Conservation (phyloP, 2,888 invertebrate genomes). For the Tenthredo livida region DNA sequence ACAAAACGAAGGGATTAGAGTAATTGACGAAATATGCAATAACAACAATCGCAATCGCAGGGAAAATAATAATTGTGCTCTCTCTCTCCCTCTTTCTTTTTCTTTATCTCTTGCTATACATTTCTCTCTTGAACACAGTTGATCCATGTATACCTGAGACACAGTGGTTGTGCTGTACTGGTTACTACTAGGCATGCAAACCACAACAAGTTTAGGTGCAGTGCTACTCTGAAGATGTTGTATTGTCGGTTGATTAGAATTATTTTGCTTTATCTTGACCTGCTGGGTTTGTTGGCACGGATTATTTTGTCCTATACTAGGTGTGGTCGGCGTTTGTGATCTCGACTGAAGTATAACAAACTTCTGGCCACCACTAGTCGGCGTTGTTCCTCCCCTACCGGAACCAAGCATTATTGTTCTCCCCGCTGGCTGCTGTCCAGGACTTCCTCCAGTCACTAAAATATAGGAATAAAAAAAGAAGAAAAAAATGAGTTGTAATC, state of each 20-base stretch:
- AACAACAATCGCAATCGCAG: not conserved
- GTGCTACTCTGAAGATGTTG: constrained; percentile 73
- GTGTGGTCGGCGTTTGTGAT: constrained; percentile 72
- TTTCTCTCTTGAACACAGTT: not conserved
- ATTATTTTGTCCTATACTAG: constrained; percentile 62
- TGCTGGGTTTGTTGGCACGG: constrained; percentile 68
- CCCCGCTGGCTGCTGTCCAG: constrained; percentile 69
- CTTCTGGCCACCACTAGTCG: constrained; percentile 69
- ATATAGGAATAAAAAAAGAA: constrained; percentile 40
- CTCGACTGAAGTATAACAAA: constrained; percentile 74
- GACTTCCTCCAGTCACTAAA: constrained; percentile 68
- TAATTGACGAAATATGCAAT: not conserved
- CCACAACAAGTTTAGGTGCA: constrained; percentile 80
- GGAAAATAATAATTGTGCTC: not conserved
- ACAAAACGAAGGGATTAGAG: too few relatives aligned
- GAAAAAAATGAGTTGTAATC: not conserved
- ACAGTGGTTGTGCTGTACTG: constrained; percentile 71
- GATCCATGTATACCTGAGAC: constrained; percentile 70
- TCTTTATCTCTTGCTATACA: not conserved
- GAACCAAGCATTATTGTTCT: constrained; percentile 80
- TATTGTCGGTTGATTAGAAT: constrained; percentile 65
- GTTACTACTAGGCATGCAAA: constrained; percentile 76
- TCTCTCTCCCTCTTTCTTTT: not conserved
- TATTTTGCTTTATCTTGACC: constrained; percentile 67
- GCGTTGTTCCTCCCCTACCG: constrained; percentile 68